Evolutionary conservation across 2,888 invertebrate genomes (phyloP).

Genomic region (Polymixis flavicincta): DNA sequence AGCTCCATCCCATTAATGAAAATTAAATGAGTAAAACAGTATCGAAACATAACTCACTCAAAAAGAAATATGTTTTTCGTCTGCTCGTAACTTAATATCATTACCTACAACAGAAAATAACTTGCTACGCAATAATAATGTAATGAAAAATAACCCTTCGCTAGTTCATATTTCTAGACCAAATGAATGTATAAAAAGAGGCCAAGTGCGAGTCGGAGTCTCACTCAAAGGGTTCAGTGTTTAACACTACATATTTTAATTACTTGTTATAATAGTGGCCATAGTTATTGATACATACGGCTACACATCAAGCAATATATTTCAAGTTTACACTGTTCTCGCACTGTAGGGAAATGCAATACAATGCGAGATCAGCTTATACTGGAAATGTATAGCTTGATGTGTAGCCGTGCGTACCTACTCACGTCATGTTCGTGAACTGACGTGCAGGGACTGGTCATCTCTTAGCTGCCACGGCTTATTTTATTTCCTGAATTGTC

Average conservation of each 20-base stretch:
- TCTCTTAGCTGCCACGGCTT: too few species aligned
- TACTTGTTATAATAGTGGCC: background rate
- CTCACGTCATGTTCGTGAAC: too few species aligned
- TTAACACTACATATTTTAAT: background rate
- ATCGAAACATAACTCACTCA: background rate
- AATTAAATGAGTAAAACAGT: background rate
- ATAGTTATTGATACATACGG: too few species aligned
- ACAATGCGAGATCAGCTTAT: too few species aligned
- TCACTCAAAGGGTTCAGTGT: background rate
- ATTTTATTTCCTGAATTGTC: too few species aligned
- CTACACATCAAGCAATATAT: too few species aligned
- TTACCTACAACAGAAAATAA: slow-evolving; percentile 25
- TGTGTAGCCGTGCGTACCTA: too few species aligned
- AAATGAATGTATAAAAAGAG: slow-evolving; percentile 36
- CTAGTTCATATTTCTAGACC: slow-evolving; percentile 50
- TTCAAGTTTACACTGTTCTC: too few species aligned
- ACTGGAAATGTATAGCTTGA: too few species aligned
- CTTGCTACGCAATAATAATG: slow-evolving; percentile 24
- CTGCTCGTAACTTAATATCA: background rate
- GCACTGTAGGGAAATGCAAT: too few species aligned
- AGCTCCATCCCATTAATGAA: background rate
- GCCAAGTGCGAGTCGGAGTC: background rate
- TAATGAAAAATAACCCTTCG: slow-evolving; percentile 43
- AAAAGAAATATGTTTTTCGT: background rate
- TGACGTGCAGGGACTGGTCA: too few species aligned